phyloP scores from a whole-genome alignment of 2,797 vertebrate species.

The Enteromius radiatus region DNA sequence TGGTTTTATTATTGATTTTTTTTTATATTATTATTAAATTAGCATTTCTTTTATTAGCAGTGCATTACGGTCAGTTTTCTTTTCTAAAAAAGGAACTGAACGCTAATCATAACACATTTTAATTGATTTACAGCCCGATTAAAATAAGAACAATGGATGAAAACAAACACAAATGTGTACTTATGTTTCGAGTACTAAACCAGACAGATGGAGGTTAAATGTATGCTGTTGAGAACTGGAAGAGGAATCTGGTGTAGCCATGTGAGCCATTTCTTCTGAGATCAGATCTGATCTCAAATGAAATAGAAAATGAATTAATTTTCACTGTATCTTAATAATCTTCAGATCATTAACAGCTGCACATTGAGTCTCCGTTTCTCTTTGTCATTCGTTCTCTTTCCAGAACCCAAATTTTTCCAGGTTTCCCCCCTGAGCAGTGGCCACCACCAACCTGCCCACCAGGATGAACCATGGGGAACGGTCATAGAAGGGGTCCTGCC shows the following conservation, averaged over 20 bases:
- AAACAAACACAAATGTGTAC: constrained; percentile 62
- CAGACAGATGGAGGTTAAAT: constrained; percentile 34
- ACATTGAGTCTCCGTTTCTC: constrained; percentile 65
- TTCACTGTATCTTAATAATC: background rate
- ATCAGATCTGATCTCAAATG: background rate
- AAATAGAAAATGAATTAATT: background rate
- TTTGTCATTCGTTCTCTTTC: constrained; percentile 63
- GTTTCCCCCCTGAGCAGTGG: constrained; percentile 26
- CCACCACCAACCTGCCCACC: constrained; percentile 98
- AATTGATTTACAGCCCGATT: constrained; percentile 51
- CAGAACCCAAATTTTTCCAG: constrained; percentile 41
- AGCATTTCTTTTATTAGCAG: background rate
- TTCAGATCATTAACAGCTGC: constrained; percentile 72
- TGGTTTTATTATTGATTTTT: background rate
- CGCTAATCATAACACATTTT: constrained; percentile 4
- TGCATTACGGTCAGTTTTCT: background rate
- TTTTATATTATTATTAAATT: background rate
- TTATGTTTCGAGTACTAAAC: constrained; percentile 30
- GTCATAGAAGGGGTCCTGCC: constrained; percentile 99
- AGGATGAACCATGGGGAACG: constrained; percentile 99
- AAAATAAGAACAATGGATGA: constrained; percentile 62
- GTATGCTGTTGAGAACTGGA: background rate
- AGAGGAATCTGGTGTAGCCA: constrained; percentile 12
- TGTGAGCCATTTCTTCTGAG: background rate
- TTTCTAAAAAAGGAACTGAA: background rate